Evolutionary conservation across 2,113 vertebrate species (phyloP), one percentile per base, ranked within the genome.

Genomic region (Antigone vipio): DNA sequence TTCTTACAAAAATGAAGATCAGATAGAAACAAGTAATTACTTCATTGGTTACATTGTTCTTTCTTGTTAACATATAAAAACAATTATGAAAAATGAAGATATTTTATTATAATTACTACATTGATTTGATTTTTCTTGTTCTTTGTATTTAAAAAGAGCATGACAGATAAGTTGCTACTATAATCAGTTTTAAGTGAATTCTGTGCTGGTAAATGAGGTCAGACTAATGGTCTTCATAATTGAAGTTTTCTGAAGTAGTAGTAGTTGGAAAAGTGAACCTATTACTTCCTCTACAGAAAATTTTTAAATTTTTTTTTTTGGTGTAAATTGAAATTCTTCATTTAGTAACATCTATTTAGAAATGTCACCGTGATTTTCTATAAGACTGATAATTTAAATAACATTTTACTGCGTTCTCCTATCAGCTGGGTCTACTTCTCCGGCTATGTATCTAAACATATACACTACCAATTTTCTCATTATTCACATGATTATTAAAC

Each of bases 111-210:
- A 95, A 93, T 95, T 93, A 86, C 42, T 44, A 80, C 52, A 71
- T 45, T 78, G 75, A 90, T 86, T 78, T 3, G 2, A 29, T 86
- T 92, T 94, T 92, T 77, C 72, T 88, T 95, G 71, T 71, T 90
- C 92, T 72, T 94, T 92, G 30, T 81, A 53, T 91, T 93, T 83
- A 69, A 88, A 84, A 90, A 59, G 30, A 93, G 19, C 60, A 86
- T 95, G 94, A 83, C 83, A 93, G 75, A 92, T 88, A 91, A 97
- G 75, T 94, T 92, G 64, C 30, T 93, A 29, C 50, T 74, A 47
- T 81, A 88, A 93, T 94, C 72, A 89, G 30, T 89, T 94, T 93
- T 47, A 94, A 84, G 68, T 88, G 30, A 91, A 85, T 92, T 94
- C 68, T 63, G 12, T 73, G 19, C 72, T 86, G 52, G n/a, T 59